These are phyloP conservation scores for Thelaira solivaga DNA, from an alignment of 2,888 invertebrate genomes.

Conservation along the genomic window DNA sequence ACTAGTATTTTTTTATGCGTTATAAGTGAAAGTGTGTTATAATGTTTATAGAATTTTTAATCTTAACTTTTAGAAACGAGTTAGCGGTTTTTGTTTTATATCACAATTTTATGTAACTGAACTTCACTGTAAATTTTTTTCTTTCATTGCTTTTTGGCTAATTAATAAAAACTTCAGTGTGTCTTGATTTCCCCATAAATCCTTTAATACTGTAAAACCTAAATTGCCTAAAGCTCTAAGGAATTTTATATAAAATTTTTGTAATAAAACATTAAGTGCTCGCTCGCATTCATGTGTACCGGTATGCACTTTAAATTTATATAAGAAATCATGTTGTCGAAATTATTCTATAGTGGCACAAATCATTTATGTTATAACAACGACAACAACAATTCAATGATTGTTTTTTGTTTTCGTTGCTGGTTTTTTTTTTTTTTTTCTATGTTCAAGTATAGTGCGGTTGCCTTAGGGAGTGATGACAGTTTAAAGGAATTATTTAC, in stretches of 20 bases:
- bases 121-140: not conserved
- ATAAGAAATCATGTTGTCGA: conserved; percentile 41
- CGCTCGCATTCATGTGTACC: no score
- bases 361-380: conserved; percentile 38
- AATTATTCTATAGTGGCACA: conserved; percentile 15
- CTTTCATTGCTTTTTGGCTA: not conserved
- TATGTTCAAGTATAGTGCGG: not conserved
- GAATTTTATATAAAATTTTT: not conserved
- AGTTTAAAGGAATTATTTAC: conserved; percentile 36
- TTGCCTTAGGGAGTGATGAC: conserved; percentile 29
- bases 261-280: not conserved
- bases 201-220: not conserved
- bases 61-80: no score
- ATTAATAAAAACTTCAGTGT: not conserved
- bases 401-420: not conserved
- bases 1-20: no score
- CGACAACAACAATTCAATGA: not conserved
- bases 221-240: not conserved
- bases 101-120: no score
- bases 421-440: not conserved
- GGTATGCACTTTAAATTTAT: not conserved
- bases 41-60: no score
- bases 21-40: no score
- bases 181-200: not conserved
- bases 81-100: no score